Evolutionary conservation across 2,888 invertebrate genomes (phyloP), one percentile per base, ranked within the genome.

Genomic region (Drosophila peninsularis): DNA sequence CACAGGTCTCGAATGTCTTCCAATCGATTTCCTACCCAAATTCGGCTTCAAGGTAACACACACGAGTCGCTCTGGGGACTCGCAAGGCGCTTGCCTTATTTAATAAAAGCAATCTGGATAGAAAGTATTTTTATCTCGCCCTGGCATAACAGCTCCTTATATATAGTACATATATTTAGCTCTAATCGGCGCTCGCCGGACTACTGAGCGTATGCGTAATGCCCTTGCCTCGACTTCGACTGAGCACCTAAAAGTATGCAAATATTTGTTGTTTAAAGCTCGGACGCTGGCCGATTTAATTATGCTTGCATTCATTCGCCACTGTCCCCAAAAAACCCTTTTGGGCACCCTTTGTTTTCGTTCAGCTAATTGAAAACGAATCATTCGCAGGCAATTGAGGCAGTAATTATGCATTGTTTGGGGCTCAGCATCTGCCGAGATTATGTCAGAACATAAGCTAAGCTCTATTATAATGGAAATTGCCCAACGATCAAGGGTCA

Each of bases 301-400:
- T 45, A 45, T 45, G 45, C 45, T 17, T 30, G 19, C 32, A 32
- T 45, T 32, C 47, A 32, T 30, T 49, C 32, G 37, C 49, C 39
- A 63, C 72, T 73, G 77, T 77, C 34, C 45, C 36, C 52, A 66
- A 37, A 37, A 3, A n/a, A n/a, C 36, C 5, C 1, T 42, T n/a
- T n/a, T 21, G 1, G 19, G 17, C 27, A 32, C 24, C 34, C 41
- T 34, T 27, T 41, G 19, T 24, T 36, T 7, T 34, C 65, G 32
- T 68, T 68, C 32, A 27, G 42, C 41, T 50, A 69, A 58, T 49
- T 44, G 58, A 30, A 57, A 58, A n/a, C 24, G 32, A 24, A 49
- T 36, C 19, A 32, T 5, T 34, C 47, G 32, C 17, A n/a, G n/a
- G 24, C 45, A 44, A 44, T 44, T 13, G 42, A 34, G n/a, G 34